These are phyloP conservation scores for Cephalophus harveyi DNA, from an alignment of 2,113 vertebrate genomes.

Conservation along the genomic window DNA sequence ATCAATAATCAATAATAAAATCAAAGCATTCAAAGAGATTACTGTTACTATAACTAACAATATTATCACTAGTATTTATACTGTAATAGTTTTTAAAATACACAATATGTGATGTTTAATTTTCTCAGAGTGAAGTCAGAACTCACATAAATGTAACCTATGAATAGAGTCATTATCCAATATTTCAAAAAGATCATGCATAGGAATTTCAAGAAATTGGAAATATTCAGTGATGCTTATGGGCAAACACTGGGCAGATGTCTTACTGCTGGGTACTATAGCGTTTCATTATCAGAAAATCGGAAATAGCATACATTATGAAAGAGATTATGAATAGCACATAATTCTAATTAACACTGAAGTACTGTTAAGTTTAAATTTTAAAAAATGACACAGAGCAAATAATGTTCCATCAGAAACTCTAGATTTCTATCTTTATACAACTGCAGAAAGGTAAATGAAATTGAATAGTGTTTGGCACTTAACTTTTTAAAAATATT, in stretches of 20 bases:
- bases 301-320: neutral
- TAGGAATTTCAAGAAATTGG: constrained; percentile 14
- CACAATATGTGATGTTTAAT: neutral
- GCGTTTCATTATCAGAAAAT: neutral
- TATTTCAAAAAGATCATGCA: neutral
- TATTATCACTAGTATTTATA: neutral
- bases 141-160: neutral
- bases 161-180: neutral
- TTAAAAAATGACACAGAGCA: neutral
- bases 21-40: neutral
- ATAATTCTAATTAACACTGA: neutral
- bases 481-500: neutral
- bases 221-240: neutral
- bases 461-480: neutral
- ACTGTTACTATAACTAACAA: neutral
- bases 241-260: neutral
- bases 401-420: neutral
- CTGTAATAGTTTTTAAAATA: neutral
- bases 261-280: neutral
- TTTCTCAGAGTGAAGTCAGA: neutral
- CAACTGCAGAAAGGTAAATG: neutral
- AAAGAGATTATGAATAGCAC: neutral
- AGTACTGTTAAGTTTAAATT: neutral
- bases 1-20: neutral
- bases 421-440: neutral